Percentiles rank a stretch among this genome's conserved stretches.
Evolutionary conservation across 2,113 vertebrate genomes (phyloP).

Genomic region (Columbina picui): DNA sequence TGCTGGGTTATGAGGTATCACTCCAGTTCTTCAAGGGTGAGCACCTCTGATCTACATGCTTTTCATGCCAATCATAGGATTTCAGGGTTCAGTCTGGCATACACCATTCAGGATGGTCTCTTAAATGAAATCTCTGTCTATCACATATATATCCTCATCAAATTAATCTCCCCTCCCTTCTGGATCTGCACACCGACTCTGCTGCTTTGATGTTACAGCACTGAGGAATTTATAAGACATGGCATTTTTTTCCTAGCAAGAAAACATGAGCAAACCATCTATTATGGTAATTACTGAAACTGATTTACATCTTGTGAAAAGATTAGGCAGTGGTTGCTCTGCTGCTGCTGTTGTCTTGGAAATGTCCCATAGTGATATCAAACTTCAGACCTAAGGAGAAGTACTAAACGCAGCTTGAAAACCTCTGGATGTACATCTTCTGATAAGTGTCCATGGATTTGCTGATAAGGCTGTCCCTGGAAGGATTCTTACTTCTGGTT

Average conservation of each 20-base stretch:
- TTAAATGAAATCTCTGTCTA: conserved; percentile 26
- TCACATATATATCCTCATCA: conserved; percentile 36
- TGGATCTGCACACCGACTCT: neutral
- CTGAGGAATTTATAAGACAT: conserved; percentile 64
- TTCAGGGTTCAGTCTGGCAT: neutral
- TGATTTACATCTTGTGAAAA: conserved; percentile 70
- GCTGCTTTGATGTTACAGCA: conserved; percentile 66
- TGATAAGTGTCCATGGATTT: conserved; percentile 44
- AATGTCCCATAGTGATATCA: conserved; percentile 50
- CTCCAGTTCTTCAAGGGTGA: neutral
- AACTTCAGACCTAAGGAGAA: conserved; percentile 60
- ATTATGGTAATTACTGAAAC: conserved; percentile 72
- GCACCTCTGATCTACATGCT: neutral
- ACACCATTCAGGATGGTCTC: neutral
- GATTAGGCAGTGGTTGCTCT: neutral
- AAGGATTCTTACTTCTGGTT: conserved; percentile 40
- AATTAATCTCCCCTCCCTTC: conserved; percentile 58
- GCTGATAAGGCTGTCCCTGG: conserved; percentile 36
- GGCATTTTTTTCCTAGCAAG: conserved; percentile 65
- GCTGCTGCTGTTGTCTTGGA: neutral
- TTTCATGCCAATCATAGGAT: neutral
- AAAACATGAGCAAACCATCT: conserved; percentile 61
- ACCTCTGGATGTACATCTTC: conserved; percentile 49
- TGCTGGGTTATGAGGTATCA: neutral
- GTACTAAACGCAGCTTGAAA: conserved; percentile 43